These are phyloP conservation scores for Cercopithecus petaurista DNA, from an alignment of 2,797 vertebrate genomes.

Conservation along the genomic window DNA sequence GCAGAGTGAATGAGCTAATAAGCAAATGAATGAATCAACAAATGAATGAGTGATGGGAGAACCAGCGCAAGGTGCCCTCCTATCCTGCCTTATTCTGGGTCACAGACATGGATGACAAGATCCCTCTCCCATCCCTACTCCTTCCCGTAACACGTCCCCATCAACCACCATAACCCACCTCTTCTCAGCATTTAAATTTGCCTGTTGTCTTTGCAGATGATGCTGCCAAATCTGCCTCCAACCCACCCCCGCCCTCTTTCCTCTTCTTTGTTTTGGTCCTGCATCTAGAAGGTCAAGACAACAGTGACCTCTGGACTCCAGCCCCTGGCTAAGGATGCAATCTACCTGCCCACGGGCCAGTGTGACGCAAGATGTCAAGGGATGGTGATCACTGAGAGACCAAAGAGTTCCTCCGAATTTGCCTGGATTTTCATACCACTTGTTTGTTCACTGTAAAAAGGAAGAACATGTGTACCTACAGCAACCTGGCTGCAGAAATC, in stretches of 20 bases:
- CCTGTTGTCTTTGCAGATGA: not conserved
- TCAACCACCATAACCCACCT: accelerated
- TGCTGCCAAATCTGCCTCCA: not conserved
- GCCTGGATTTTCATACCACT: not conserved
- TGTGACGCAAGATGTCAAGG: accelerated
- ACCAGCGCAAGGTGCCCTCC: accelerated
- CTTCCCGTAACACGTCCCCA: not conserved
- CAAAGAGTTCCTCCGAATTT: not conserved
- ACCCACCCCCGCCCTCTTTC: not conserved
- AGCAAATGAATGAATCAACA: not conserved
- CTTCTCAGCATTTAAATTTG: not conserved
- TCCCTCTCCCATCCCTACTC: accelerated
- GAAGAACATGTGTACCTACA: not conserved
- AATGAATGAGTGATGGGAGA: accelerated
- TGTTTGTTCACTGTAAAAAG: not conserved
- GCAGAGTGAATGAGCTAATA: not conserved
- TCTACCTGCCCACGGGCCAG: not conserved
- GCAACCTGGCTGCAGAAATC: not conserved
- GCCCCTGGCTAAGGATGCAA: not conserved
- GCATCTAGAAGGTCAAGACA: not conserved
- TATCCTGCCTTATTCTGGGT: accelerated
- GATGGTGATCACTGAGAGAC: not conserved
- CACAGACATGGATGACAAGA: not conserved
- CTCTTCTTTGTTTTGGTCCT: not conserved
- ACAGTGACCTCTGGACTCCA: not conserved